Base-by-base conservation (phyloP, 2,113 vertebrate genomes). In the Thunnus maccoyii region DNA sequence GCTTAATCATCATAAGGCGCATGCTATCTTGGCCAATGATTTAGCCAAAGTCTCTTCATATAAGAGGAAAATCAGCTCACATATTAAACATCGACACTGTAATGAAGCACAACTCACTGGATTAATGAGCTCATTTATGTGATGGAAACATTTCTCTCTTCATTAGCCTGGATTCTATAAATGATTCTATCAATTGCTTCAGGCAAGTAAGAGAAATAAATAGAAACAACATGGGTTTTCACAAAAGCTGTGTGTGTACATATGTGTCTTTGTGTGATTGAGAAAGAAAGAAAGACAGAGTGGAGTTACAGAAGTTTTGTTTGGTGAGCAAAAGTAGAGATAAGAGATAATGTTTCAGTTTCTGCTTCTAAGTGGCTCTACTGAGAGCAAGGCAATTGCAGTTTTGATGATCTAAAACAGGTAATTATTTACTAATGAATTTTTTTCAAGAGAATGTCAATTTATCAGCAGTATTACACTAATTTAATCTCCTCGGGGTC, bases 91-190 rank as follows among this genome's bases (percentile, higher is more conserved):
- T 15, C 52, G 50, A 36, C 25, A 30, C 82, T 50, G 62, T 30
- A 58, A 11, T 18, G 25, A 65, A 36, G 22, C 51, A 72, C 71
- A 74, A 16, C 71, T 85, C 47, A 64, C 65, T 79, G 80, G 67
- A 85, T 76, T 86, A 86, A 88, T 88, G 66, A 79, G 75, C 65
- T 91, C 60, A 84, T 87, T 87, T 82, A 70, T 77, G 48, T 68
- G 71, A 89, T 58, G 46, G 80, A 82, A 72, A 82, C 56, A 72
- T 80, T 82, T 78, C 64, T 84, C 62, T 81, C 54, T 77, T 80
- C 80, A 89, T 86, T 89, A 89, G 52, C 22, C 62, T 58, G 57
- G 57, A 63, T 64, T 76, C 62, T 72, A 78, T 82, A 85, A 86
- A 92, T 88, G 52, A 86, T 83, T 82, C 17, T 75, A 56, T 82